These are phyloP conservation scores for Euphydryas editha DNA, from an alignment of 2,888 invertebrate genomes.

Conservation along the genomic window DNA sequence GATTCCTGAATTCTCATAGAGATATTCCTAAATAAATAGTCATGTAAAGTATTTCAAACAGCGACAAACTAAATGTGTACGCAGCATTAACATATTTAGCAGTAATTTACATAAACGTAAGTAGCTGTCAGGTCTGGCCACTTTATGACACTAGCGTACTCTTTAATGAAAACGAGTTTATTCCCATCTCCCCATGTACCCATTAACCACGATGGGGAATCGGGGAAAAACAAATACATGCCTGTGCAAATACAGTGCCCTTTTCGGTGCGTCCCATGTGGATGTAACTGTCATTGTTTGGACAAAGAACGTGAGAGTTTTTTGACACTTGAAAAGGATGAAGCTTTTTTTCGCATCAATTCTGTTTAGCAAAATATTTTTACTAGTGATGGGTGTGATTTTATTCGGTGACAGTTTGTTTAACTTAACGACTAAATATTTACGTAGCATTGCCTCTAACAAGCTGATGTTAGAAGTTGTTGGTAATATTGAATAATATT, in stretches of 20 bases:
- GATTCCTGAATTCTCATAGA: conserved; percentile 1
- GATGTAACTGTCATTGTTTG: conserved; percentile 61
- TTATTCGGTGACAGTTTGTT: conserved; percentile 4
- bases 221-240: conserved; percentile 64
- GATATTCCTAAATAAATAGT: conserved; percentile 10
- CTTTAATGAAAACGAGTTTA: conserved; percentile 50
- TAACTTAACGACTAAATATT: background rate
- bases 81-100: conserved; percentile 45
- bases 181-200: conserved; percentile 44
- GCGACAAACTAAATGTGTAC: conserved; percentile 44
- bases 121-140: conserved; percentile 48
- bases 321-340: conserved; percentile 46
- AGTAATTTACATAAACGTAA: conserved; percentile 48
- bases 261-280: conserved; percentile 57
- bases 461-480: background rate
- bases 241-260: conserved; percentile 60
- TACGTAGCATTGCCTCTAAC: background rate
- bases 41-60: conserved; percentile 32
- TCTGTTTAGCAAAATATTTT: conserved; percentile 30
- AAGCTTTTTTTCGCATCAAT: conserved; percentile 40
- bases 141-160: conserved; percentile 55
- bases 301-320: conserved; percentile 44
- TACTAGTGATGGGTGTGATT: conserved; percentile 26
- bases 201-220: conserved; percentile 55
- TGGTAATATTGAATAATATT: background rate